phyloP scores from a whole-genome alignment of 2,797 vertebrate species.

The Yasuhikotakia modesta region DNA sequence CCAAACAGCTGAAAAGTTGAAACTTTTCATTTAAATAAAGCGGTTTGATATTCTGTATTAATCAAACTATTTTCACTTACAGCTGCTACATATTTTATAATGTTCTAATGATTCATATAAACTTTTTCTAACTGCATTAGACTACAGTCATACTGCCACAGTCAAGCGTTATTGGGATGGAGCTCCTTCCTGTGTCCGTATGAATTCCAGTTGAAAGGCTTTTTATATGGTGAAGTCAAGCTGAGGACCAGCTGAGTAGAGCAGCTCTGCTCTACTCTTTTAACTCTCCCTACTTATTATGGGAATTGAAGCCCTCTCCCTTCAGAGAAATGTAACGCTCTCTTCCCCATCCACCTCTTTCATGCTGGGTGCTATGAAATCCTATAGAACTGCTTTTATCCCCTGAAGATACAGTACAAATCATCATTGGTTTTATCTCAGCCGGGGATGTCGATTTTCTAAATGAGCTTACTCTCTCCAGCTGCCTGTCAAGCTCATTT shows the following conservation, averaged over 20 bases:
- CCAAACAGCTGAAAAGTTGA: no score
- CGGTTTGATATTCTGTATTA: neutral
- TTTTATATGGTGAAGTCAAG: slow-evolving; percentile 24
- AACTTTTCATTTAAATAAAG: no score
- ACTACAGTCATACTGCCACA: neutral
- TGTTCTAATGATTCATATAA: neutral
- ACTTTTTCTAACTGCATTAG: neutral
- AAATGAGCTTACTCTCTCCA: slow-evolving; percentile 90
- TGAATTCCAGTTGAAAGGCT: slow-evolving; percentile 29
- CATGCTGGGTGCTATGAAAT: slow-evolving; percentile 75
- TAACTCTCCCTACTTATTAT: slow-evolving; percentile 68
- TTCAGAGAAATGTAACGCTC: slow-evolving; percentile 52
- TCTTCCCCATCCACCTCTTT: slow-evolving; percentile 67
- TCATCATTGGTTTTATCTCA: slow-evolving; percentile 95
- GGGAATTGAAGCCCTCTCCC: slow-evolving; percentile 64
- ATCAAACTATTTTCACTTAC: neutral
- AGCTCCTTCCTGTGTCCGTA: neutral
- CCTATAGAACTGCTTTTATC: slow-evolving; percentile 90
- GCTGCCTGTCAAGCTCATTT: slow-evolving; percentile 84
- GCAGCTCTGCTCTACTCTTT: slow-evolving; percentile 55
- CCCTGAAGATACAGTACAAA: slow-evolving; percentile 94
- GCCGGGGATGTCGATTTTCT: slow-evolving; percentile 92
- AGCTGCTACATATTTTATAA: neutral
- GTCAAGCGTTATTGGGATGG: neutral
- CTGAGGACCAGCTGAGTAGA: slow-evolving; percentile 42